Percentiles rank a stretch among this genome's conserved stretches.
phyloP scores from a whole-genome alignment of 2,888 invertebrate species.

The Ellobium chinense region DNA sequence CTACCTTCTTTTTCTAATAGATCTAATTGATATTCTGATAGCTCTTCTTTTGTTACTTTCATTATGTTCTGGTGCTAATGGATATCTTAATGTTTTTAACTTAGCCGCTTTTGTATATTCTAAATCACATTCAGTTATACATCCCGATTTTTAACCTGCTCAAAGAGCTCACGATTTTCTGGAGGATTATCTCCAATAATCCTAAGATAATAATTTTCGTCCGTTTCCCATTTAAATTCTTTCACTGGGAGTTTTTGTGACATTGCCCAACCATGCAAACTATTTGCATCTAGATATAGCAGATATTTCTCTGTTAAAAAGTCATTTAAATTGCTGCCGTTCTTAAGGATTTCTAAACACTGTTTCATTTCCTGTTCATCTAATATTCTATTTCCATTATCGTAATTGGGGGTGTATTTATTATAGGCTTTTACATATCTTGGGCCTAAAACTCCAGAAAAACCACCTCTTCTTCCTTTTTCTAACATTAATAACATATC shows the following conservation, averaged over 20 bases:
- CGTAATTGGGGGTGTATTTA: constrained; percentile 1
- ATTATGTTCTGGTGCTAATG: constrained; percentile 37
- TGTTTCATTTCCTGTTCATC: background rate
- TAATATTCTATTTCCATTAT: constrained; percentile 3
- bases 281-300: constrained; percentile 35
- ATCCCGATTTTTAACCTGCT: too few species aligned
- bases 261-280: constrained; percentile 42
- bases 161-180: constrained; percentile 41
- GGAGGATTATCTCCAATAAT: constrained; percentile 34
- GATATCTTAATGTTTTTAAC: constrained; percentile 39
- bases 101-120: constrained; percentile 41
- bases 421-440: constrained; percentile 20
- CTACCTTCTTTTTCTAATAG: constrained; percentile 24
- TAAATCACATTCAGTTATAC: constrained; percentile 38
- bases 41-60: constrained; percentile 38
- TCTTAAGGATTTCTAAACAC: constrained; percentile 2
- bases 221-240: constrained; percentile 36
- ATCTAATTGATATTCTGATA: constrained; percentile 42
- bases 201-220: constrained; percentile 19
- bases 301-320: constrained; percentile 3
- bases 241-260: constrained; percentile 36
- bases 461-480: constrained; percentile 7
- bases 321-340: background rate
- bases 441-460: background rate
- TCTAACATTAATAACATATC: constrained; percentile 14